Evolutionary conservation across 2,113 vertebrate species (phyloP).

Genomic region (Zingel zingel): DNA sequence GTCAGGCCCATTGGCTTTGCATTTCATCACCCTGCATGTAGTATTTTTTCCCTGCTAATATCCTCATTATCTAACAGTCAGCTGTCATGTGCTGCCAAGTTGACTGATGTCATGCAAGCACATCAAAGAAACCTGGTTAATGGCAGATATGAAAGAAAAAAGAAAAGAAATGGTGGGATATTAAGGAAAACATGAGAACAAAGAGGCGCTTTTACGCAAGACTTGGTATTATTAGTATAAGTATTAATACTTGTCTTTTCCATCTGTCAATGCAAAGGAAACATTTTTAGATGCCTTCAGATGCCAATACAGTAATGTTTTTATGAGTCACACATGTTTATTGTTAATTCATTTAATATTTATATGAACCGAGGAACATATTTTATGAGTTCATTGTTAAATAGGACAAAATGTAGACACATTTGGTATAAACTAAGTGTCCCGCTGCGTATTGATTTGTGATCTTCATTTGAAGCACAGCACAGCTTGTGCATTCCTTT

Average conservation of each 20-base stretch:
- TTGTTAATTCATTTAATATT: slow-evolving; percentile 12
- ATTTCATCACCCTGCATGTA: slow-evolving; percentile 48
- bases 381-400: slow-evolving; percentile 27
- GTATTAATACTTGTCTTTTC: slow-evolving; percentile 11
- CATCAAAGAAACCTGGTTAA: slow-evolving; percentile 29
- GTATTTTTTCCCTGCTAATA: slow-evolving; percentile 19
- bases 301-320: not conserved
- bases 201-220: slow-evolving; percentile 27
- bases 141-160: not conserved
- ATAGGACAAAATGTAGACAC: slow-evolving; percentile 22
- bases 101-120: slow-evolving; percentile 37
- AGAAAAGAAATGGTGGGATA: not conserved
- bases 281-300: not conserved
- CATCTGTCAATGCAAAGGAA: slow-evolving; percentile 6
- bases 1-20: slow-evolving; percentile 24
- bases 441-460: slow-evolving; percentile 47
- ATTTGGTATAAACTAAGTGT: slow-evolving; percentile 40
- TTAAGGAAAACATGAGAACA: slow-evolving; percentile 32
- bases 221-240: not conserved
- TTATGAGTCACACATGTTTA: slow-evolving; percentile 32
- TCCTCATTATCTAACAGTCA: slow-evolving; percentile 40
- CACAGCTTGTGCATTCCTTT: slow-evolving; percentile 30
- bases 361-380: not conserved
- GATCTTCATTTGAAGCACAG: slow-evolving; percentile 22
- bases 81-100: slow-evolving; percentile 36